Evolutionary conservation across 1,140 invertebrate species (phyloP), one percentile per base, ranked within the genome.

Genomic region (Musca domestica): DNA sequence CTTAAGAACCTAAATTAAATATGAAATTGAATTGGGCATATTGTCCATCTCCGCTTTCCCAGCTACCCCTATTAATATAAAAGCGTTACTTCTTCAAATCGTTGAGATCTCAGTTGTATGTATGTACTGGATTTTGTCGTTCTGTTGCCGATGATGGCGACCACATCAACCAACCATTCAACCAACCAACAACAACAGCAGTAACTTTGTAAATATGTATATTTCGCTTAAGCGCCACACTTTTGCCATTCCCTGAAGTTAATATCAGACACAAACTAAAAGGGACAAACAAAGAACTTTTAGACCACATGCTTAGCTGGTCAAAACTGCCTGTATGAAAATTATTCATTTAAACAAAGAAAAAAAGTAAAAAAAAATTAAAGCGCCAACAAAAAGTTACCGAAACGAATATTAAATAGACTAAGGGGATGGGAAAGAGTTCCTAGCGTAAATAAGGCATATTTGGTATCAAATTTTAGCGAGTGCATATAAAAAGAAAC

Each of bases 171-270:
- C 9, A 9, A n/a, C n/a, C n/a, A n/a, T n/a, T n/a, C n/a, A n/a
- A n/a, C n/a, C n/a, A n/a, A 30, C 27, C 27, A 30, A 30, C 27
- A 30, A 61, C 27, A 61, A 61, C 27, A 30, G 9, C 27, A 30
- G 41, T n/a, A 61, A 61, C 56, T 61, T 61, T 61, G 56, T 61
- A 61, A 61, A 61, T 41, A 34, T 61, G 22, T 25, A 34, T 61
- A 17, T 58, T 58, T 61, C 19, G 25, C 30, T 58, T 34, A 61
- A 61, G 56, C 56, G 56, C 56, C 56, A 61, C 56, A 61, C 56
- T 61, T 61, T 61, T 41, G 34, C 34, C 34, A 61, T 61, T 19
- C n/a, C 41, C 17, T 20, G 14, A 41, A 41, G 34, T 41, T 41
- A 41, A 41, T 12, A 41, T 41, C 34, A 41, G 34, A 41, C 34